Evolutionary conservation across 2,113 vertebrate species (phyloP), one percentile per base, ranked within the genome.

Genomic region (Hiodon alosoides): DNA sequence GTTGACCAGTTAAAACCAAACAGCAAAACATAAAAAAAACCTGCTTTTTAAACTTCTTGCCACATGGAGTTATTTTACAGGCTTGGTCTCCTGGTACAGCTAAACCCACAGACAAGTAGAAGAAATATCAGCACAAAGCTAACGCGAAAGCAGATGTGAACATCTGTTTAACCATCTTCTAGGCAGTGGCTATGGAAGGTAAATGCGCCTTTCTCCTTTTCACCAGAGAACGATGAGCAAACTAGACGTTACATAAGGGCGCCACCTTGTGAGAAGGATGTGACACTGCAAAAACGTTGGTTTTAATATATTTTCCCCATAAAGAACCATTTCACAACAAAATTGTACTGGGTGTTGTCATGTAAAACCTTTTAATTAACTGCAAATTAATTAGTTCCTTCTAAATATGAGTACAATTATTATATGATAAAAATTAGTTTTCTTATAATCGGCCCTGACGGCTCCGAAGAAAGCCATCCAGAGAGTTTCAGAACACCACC

Each of bases 11-110:
- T 8, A 62, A 51, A 11, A 48, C 14, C 48, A 64, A 61, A 64
- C 10, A 31, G 31, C 31, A 61, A 11, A 48, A n/a, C 47, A 4
- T 9, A 52, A 50, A 72, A 72, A 60, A 47, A 59, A 13, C 10
- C 3, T 16, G 48, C 5, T 51, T 13, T 61, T 14, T 72, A 16
- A 50, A 10, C 59, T 64, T 64, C 31, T 3, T 4, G 5, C 60
- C 3, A 10, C 4, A 10, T 8, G 11, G 53, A 58, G 50, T 4
- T 11, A 8, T 68, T 8, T 16, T 47, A 13, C 8, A 16, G 17
- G 47, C 0, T 3, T 31, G 31, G 54, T 70, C 77, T 76, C 66
- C 76, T 64, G 64, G 78, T 75, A 17, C 3, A 66, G 67, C 9
- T 13, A 17, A 55, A 52, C 31, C 5, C 10, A 48, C 58, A 7